Evolutionary conservation across 2,113 vertebrate species (phyloP).

Genomic region (Syngnathoides biaculeatus): DNA sequence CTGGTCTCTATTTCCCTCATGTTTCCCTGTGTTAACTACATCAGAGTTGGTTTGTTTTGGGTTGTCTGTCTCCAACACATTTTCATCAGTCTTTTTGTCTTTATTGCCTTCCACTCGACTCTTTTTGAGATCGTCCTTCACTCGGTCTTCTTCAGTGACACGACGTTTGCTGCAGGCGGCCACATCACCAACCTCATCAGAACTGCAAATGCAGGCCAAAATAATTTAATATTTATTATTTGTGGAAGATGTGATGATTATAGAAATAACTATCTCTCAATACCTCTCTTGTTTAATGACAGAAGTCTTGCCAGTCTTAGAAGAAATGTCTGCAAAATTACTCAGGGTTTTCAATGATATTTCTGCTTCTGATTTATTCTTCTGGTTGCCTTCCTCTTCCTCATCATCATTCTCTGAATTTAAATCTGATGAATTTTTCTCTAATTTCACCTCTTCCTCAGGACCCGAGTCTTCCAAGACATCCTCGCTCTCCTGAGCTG

Average conservation of each 20-base stretch:
- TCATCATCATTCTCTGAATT: slow-evolving; percentile 12
- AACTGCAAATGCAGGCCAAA: slow-evolving; percentile 26
- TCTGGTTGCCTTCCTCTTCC: slow-evolving; percentile 35
- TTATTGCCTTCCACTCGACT: slow-evolving; percentile 59
- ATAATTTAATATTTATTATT: neutral
- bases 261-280: neutral
- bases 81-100: slow-evolving; percentile 9
- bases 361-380: slow-evolving; percentile 11
- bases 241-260: neutral
- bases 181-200: slow-evolving; percentile 51
- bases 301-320: slow-evolving; percentile 18
- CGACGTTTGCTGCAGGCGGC: slow-evolving; percentile 62
- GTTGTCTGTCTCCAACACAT: neutral
- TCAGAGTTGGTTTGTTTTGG: slow-evolving; percentile 23
- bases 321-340: slow-evolving; percentile 9
- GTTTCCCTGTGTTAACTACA: slow-evolving; percentile 5
- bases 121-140: slow-evolving; percentile 74
- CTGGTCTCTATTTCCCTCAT: slow-evolving; percentile 19
- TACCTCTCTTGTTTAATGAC: slow-evolving; percentile 52
- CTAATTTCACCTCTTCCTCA: slow-evolving; percentile 25
- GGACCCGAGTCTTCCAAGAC: slow-evolving; percentile 28
- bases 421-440: slow-evolving; percentile 10
- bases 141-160: slow-evolving; percentile 56
- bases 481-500: slow-evolving; percentile 13
- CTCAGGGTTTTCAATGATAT: neutral